Conservation (phyloP, 2,113 vertebrate species). For the Fukomys damarensis region DNA sequence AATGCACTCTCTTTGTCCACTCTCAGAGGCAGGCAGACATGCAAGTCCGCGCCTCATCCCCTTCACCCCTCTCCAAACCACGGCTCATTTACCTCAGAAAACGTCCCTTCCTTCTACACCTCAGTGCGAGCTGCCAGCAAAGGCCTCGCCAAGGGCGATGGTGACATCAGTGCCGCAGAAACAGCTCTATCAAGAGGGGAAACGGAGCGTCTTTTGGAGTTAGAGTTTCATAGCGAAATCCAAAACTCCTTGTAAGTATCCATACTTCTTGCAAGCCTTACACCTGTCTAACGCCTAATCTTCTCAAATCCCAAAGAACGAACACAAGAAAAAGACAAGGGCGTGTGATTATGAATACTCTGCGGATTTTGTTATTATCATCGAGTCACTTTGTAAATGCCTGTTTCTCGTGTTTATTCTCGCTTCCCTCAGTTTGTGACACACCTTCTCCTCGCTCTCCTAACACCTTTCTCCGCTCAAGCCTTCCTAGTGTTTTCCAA, state of each 20-base stretch:
- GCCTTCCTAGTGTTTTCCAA: not conserved
- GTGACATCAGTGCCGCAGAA: not conserved
- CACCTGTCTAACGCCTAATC: not conserved
- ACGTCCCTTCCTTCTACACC: not conserved
- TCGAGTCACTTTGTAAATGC: not conserved
- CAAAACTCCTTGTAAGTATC: not conserved
- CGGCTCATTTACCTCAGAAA: not conserved
- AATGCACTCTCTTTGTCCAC: not conserved
- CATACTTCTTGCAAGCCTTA: not conserved
- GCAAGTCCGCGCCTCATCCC: not conserved
- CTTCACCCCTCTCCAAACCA: not conserved
- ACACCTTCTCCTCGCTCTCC: not conserved
- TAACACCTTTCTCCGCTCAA: not conserved
- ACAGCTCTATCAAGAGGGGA: not conserved
- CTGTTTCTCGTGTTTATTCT: not conserved
- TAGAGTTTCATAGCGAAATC: not conserved
- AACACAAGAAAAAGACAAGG: not conserved
- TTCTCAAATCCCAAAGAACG: not conserved
- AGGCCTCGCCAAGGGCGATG: not conserved
- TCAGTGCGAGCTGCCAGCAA: not conserved
- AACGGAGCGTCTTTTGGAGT: not conserved
- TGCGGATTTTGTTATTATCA: not conserved
- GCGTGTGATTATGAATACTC: not conserved
- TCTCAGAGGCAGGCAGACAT: not conserved
- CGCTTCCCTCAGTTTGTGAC: not conserved